Evolutionary conservation across 1,140 invertebrate genomes (phyloP).

Genomic region (Sitobion miscanthi): DNA sequence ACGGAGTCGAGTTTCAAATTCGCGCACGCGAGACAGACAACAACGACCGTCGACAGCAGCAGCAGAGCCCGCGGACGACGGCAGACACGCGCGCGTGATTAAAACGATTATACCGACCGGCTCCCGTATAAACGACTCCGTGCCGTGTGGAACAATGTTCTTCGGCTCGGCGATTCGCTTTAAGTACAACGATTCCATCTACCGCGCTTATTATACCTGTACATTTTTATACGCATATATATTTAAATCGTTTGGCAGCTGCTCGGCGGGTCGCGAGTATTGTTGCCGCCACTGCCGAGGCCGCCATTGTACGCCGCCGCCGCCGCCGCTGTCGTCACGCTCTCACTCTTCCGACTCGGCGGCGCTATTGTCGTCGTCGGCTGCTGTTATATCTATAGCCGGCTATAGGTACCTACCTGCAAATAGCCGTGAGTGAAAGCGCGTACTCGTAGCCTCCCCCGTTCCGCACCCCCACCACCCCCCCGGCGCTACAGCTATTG

Average conservation of each 20-base stretch:
- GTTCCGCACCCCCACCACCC: too few relatives aligned
- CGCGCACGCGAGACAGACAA: not conserved
- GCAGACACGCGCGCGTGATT: not conserved
- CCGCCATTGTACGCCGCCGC: not conserved
- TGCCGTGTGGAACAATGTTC: not conserved
- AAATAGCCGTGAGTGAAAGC: constrained; percentile 19
- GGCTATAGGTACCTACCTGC: not conserved
- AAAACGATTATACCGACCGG: not conserved
- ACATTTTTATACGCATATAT: not conserved
- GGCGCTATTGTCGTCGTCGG: not conserved
- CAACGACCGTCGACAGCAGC: too few relatives aligned
- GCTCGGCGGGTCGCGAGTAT: not conserved
- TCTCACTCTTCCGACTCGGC: constrained; percentile 26
- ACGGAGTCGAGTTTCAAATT: not conserved
- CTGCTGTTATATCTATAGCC: not conserved
- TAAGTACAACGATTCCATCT: not conserved
- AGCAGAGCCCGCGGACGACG: not conserved
- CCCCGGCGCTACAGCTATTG: not conserved
- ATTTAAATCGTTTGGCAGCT: not conserved
- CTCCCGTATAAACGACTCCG: not conserved
- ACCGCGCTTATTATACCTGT: not conserved
- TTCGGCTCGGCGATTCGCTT: not conserved
- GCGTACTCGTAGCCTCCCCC: not conserved
- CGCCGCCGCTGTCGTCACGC: not conserved
- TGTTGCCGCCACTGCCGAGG: constrained; percentile 13